phyloP scores from a whole-genome alignment of 2,797 vertebrate genomes.

The Sarcophilus harrisii region DNA sequence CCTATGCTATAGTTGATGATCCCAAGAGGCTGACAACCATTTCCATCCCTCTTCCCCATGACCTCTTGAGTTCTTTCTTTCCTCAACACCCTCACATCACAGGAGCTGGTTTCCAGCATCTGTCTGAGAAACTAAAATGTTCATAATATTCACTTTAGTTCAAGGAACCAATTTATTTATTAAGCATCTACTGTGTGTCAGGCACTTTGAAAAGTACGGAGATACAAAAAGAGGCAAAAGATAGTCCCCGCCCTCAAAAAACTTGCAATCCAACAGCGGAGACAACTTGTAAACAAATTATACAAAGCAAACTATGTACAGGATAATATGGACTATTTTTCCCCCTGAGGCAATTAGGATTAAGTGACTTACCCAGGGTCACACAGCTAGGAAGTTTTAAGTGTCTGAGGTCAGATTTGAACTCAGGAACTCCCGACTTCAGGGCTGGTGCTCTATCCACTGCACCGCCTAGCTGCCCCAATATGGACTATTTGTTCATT shows the following conservation, averaged over 20 bases:
- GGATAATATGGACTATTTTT: background rate
- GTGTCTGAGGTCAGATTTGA: no score
- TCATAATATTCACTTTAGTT: background rate
- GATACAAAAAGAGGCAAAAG: background rate
- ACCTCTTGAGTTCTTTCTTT: background rate
- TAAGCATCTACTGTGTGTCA: background rate
- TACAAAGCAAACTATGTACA: background rate
- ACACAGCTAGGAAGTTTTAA: no score
- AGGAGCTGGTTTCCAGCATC: background rate
- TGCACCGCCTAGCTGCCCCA: no score
- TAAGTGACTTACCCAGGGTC: no score
- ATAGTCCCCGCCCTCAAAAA: background rate
- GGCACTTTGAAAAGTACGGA: background rate
- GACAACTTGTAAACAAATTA: background rate
- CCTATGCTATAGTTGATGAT: background rate
- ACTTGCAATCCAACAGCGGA: background rate
- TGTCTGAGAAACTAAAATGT: background rate
- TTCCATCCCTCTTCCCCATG: background rate
- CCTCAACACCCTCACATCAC: background rate
- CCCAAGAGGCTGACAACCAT: background rate
- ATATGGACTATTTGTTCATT: no score
- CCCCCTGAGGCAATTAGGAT: no score
- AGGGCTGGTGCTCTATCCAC: no score
- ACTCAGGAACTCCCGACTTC: no score
- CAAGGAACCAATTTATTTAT: background rate